Base-by-base conservation (phyloP, 2,888 invertebrate species). In the Agonum fuliginosum region DNA sequence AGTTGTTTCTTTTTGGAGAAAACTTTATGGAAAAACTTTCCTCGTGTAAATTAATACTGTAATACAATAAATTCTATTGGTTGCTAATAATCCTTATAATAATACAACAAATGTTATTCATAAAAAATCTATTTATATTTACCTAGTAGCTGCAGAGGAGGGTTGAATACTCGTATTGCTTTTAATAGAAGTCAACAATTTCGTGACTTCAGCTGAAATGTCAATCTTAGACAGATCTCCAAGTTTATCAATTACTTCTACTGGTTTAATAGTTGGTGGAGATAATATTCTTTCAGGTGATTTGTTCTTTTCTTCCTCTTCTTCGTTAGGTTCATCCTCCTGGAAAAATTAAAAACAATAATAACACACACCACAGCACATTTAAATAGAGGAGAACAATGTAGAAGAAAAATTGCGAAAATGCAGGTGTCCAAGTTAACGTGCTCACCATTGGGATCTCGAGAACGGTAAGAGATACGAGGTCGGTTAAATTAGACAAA, bases 141-240 rank as follows among this genome's bases (percentile, higher is more conserved):
- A 72, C 30, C 62, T 43, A 82, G 82, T 30, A 82, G 82, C 12
- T 78, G 34, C 62, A 34, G 72, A 24, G 14, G 48, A 72, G 12
- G 34, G 34, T 58, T 72, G 76, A 34, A n/a, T n/a, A n/a, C n/a
- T n/a, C n/a, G 48, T 27, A 67, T 74, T 78, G 22, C 70, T 79
- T 77, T 82, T 84, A 72, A 93, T 91, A 0, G 91, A 89, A 19
- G 91, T 91, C 34, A 93, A 83, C 70, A 93, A 84, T 84, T 92
- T 93, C 0, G 93, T 92, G 3, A 93, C 93, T 84, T 93, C 92
- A 80, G 91, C 92, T 70, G 92, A 92, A 78, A 93, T 93, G 81
- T 93, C 93, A 79, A 93, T 92, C 86, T 93, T 92, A 6, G 93
- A 93, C 34, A 93, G 86, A 84, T 93, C 93, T 0, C 92, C 93